Conservation (phyloP, 2,113 vertebrate genomes). For the Elephantulus edwardii region DNA sequence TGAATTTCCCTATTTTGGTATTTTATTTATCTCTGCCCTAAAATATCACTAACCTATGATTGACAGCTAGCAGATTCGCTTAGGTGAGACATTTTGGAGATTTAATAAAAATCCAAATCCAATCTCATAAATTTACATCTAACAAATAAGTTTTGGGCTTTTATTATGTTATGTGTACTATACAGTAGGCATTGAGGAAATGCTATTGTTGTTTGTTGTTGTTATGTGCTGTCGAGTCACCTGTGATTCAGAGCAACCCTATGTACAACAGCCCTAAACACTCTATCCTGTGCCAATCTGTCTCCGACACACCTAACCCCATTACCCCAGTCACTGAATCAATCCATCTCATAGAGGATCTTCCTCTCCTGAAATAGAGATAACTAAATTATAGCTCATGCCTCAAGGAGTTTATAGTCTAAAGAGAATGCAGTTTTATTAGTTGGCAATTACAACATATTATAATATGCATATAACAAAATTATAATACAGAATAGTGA, state of each 20-base stretch:
- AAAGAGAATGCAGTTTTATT: not conserved
- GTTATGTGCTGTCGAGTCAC: too few relatives aligned
- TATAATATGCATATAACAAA: not conserved
- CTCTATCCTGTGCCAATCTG: too few relatives aligned
- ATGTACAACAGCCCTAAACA: too few relatives aligned
- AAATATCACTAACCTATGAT: not conserved
- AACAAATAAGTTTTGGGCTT: not conserved
- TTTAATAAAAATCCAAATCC: not conserved
- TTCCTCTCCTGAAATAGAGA: too few relatives aligned
- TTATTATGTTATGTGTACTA: not conserved
- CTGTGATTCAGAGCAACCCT: too few relatives aligned
- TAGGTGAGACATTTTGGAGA: not conserved
- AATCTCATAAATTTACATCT: not conserved
- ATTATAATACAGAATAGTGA: not conserved
- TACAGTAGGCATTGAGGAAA: not conserved
- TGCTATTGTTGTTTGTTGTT: too few relatives aligned
- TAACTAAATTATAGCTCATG: not conserved
- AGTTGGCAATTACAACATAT: not conserved
- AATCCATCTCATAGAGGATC: too few relatives aligned
- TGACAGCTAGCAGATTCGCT: not conserved
- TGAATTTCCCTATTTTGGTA: not conserved
- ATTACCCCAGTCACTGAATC: too few relatives aligned
- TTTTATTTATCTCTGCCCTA: not conserved
- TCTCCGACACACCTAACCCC: too few relatives aligned
- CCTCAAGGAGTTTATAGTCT: conserved; percentile 33